Evolutionary conservation across 2,888 invertebrate species (phyloP).

Genomic region (Caenorhabditis japonica): DNA sequence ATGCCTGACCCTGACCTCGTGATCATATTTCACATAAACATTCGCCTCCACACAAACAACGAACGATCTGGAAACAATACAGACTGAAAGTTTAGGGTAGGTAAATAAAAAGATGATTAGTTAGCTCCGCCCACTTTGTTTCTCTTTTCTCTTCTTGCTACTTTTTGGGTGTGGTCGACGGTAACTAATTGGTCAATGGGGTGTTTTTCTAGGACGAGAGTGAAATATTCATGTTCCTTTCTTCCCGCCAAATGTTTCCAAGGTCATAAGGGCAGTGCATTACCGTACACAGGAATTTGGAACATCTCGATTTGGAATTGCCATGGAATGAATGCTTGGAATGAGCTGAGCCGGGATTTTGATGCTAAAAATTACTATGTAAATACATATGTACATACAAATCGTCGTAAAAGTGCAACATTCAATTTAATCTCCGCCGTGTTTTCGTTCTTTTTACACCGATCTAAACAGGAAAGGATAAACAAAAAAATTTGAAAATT

Average conservation of each 20-base stretch:
- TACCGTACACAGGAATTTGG: slow-evolving; percentile 18
- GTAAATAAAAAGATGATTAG: slow-evolving; percentile 10
- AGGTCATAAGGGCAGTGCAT: slow-evolving; percentile 39
- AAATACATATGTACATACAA: too few relatives aligned
- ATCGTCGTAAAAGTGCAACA: too few relatives aligned
- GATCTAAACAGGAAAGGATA: too few relatives aligned
- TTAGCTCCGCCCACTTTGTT: slow-evolving; percentile 40
- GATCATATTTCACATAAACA: slow-evolving; percentile 49
- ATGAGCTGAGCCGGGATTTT: too few relatives aligned
- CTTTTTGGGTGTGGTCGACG: slow-evolving; percentile 47
- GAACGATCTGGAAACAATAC: too few relatives aligned
- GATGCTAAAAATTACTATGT: too few relatives aligned
- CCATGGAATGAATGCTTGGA: too few relatives aligned
- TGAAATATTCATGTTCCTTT: slow-evolving; percentile 34
- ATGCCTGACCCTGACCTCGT: slow-evolving; percentile 18
- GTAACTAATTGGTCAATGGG: slow-evolving; percentile 35
- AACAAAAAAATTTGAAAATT: too few relatives aligned
- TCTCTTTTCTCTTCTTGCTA: slow-evolving; percentile 1
- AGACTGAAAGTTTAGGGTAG: slow-evolving; percentile 15
- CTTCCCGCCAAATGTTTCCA: slow-evolving; percentile 2
- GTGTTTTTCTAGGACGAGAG: slow-evolving; percentile 14
- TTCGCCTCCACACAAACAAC: slow-evolving; percentile 18
- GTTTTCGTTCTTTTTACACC: too few relatives aligned
- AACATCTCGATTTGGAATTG: too few relatives aligned
- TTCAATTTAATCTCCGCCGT: too few relatives aligned